These are phyloP conservation scores for Echeneis naucrates DNA, from an alignment of 2,797 vertebrate genomes.

Conservation along the genomic window DNA sequence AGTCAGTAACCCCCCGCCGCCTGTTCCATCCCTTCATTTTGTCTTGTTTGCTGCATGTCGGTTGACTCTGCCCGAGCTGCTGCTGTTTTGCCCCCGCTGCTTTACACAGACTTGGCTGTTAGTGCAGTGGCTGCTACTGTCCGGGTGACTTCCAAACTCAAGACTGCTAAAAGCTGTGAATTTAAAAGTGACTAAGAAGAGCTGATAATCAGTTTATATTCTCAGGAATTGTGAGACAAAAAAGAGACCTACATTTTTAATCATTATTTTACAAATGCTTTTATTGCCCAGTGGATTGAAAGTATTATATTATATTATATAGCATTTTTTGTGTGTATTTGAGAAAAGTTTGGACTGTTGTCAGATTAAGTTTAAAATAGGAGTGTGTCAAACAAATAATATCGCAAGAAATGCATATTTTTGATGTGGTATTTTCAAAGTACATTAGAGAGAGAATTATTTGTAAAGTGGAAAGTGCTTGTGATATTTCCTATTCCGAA, in stretches of 20 bases:
- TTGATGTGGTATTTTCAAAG: slow-evolving; percentile 77
- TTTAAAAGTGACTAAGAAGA: slow-evolving; percentile 14
- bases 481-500: slow-evolving; percentile 68
- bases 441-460: slow-evolving; percentile 69
- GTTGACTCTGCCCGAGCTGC: slow-evolving; percentile 63
- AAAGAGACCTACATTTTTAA: slow-evolving; percentile 10
- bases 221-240: slow-evolving; percentile 12
- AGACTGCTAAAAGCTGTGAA: slow-evolving; percentile 20
- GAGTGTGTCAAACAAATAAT: slow-evolving; percentile 54
- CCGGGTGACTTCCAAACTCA: slow-evolving; percentile 37
- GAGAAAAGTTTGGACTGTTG: slow-evolving; percentile 29
- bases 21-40: slow-evolving; percentile 67
- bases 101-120: slow-evolving; percentile 67
- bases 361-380: slow-evolving; percentile 41
- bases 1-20: slow-evolving; percentile 76
- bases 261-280: slow-evolving; percentile 15
- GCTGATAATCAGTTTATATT: slow-evolving; percentile 11
- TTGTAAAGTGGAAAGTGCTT: slow-evolving; percentile 67
- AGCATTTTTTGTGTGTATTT: slow-evolving; percentile 22
- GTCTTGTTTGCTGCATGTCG: slow-evolving; percentile 76
- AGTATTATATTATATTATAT: too few relatives aligned
- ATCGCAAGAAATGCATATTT: slow-evolving; percentile 51
- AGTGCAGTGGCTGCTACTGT: slow-evolving; percentile 46
- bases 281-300: slow-evolving; percentile 15
- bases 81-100: slow-evolving; percentile 58